phyloP scores from a whole-genome alignment of 2,888 invertebrate species.

The Agrotis clavis region DNA sequence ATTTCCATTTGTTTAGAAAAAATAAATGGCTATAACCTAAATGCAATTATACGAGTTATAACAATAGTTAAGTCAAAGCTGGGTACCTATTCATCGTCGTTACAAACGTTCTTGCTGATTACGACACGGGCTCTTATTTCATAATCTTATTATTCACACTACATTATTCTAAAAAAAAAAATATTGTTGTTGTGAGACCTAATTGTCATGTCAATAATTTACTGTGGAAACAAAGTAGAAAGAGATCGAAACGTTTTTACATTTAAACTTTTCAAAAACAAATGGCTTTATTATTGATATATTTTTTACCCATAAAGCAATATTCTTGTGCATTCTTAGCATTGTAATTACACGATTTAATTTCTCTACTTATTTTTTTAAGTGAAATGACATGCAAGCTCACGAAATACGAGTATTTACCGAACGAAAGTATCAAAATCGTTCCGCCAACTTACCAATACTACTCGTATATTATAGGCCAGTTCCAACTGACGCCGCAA shows the following conservation, averaged over 20 bases:
- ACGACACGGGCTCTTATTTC: background rate
- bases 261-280: too few relatives aligned
- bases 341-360: too few relatives aligned
- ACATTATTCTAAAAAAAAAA: too few relatives aligned
- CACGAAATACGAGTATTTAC: background rate
- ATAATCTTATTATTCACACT: too few relatives aligned
- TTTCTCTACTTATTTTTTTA: too few relatives aligned
- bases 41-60: background rate
- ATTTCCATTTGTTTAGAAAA: too few relatives aligned
- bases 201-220: too few relatives aligned
- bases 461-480: background rate
- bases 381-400: background rate
- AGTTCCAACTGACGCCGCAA: background rate
- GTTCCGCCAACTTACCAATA: conserved; percentile 8
- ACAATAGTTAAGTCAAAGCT: background rate
- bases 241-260: too few relatives aligned
- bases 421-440: conserved; percentile 1
- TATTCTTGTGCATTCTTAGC: too few relatives aligned
- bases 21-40: background rate
- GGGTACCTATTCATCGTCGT: conserved; percentile 4
- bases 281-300: too few relatives aligned
- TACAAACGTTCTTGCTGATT: background rate
- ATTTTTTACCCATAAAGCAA: too few relatives aligned
- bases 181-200: background rate
- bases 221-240: too few relatives aligned